phyloP scores from a whole-genome alignment of 2,888 invertebrate species.

The Gibbula magus region DNA sequence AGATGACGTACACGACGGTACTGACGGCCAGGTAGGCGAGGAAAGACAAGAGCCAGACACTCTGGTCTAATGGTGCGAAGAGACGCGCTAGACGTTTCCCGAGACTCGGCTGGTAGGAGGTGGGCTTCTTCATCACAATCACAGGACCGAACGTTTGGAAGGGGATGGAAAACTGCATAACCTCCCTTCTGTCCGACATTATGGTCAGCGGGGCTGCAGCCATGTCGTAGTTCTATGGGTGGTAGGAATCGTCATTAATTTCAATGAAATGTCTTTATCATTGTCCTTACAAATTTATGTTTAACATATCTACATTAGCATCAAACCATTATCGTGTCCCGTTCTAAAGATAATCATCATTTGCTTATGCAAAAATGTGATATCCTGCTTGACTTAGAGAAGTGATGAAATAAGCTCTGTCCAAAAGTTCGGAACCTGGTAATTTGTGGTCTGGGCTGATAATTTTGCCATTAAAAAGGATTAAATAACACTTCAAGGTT shows the following conservation, averaged over 20 bases:
- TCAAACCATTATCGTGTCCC: too few relatives aligned
- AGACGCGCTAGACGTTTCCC: conserved; percentile 51
- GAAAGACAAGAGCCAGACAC: conserved; percentile 61
- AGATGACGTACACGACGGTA: conserved; percentile 60
- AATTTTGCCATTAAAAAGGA: too few relatives aligned
- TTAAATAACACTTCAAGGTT: too few relatives aligned
- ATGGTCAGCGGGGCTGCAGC: conserved; percentile 61
- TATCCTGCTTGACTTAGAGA: too few relatives aligned
- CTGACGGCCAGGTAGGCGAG: conserved; percentile 61
- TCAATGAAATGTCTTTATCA: background rate
- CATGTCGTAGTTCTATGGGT: conserved; percentile 52
- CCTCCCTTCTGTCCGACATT: conserved; percentile 39
- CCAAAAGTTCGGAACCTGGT: too few relatives aligned
- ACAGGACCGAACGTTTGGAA: conserved; percentile 54
- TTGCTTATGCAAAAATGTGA: too few relatives aligned
- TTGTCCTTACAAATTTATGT: background rate
- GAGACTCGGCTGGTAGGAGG: conserved; percentile 40
- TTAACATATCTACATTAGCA: too few relatives aligned
- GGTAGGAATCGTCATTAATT: background rate
- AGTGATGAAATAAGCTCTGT: too few relatives aligned
- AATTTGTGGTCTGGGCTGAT: too few relatives aligned
- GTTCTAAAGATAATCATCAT: too few relatives aligned
- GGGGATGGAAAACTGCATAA: conserved; percentile 59
- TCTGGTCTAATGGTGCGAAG: conserved; percentile 55
- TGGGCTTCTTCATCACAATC: conserved; percentile 56